phyloP scores from a whole-genome alignment of 2,888 invertebrate species.

The Brachypalpus laphriformis region DNA sequence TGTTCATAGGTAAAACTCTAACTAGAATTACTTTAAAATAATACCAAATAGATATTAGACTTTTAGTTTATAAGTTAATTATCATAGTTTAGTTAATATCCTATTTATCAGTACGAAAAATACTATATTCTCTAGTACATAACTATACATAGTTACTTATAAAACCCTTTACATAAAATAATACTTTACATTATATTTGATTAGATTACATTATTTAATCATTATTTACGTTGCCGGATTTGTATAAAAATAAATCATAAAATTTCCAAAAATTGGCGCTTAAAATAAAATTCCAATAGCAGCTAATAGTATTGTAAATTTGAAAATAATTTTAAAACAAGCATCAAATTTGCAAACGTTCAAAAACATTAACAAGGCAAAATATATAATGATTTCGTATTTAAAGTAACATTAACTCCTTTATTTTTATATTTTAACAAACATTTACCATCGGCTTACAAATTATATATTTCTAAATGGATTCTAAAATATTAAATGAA shows the following conservation, averaged over 20 bases:
- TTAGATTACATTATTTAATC: background rate
- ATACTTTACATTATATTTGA: conserved; percentile 23
- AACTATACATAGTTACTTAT: conserved; percentile 36
- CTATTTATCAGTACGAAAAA: conserved; percentile 9
- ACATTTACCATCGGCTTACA: background rate
- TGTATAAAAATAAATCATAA: background rate
- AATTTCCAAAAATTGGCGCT: too few relatives aligned
- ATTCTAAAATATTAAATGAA: background rate
- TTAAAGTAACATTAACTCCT: background rate
- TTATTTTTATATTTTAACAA: background rate
- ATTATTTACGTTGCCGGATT: conserved; percentile 8
- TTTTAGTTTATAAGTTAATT: conserved; percentile 42
- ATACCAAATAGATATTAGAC: conserved; percentile 15
- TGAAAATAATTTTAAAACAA: background rate
- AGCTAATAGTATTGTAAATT: too few relatives aligned
- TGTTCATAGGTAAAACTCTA: conserved; percentile 37
- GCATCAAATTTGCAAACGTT: background rate
- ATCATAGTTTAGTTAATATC: conserved; percentile 32
- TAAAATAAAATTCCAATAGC: too few relatives aligned
- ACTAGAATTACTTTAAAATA: background rate
- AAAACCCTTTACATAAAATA: conserved; percentile 8
- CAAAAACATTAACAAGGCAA: too few relatives aligned
- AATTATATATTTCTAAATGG: background rate
- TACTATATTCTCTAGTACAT: conserved; percentile 19
- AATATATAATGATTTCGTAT: conserved; percentile 5